Evolutionary conservation across 1,140 invertebrate species (phyloP).

Genomic region (Nasonia longicornis): DNA sequence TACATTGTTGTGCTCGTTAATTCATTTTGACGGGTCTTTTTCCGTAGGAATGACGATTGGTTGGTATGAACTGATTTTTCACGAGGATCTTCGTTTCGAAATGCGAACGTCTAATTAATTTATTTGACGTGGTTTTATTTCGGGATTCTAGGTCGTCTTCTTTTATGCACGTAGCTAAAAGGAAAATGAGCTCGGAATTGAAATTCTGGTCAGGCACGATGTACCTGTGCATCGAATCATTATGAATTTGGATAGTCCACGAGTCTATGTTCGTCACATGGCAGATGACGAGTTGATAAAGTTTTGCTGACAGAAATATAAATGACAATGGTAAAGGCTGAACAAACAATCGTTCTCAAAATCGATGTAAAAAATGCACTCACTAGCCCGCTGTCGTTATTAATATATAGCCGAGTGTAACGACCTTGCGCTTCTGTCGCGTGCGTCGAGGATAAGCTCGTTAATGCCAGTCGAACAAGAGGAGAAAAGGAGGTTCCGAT

Average conservation of each 20-base stretch:
- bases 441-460: slow-evolving; percentile 4
- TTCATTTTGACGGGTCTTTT: background rate
- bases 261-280: background rate
- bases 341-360: too few relatives aligned
- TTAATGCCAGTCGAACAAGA: background rate
- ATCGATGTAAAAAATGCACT: too few relatives aligned
- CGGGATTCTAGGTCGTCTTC: background rate
- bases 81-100: background rate
- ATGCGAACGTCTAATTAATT: background rate
- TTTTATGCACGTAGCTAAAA: background rate
- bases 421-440: background rate
- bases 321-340: too few relatives aligned
- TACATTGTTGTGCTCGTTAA: background rate
- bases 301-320: too few relatives aligned
- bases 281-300: background rate
- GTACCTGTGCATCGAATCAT: background rate
- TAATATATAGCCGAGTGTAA: background rate
- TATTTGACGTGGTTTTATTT: slow-evolving; percentile 11
- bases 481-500: slow-evolving; percentile 1
- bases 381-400: background rate
- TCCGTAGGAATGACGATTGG: background rate
- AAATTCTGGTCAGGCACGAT: background rate
- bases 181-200: background rate
- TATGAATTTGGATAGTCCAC: background rate
- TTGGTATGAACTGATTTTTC: background rate